A percentile compares a stretch with the other conserved stretches of the same genome.
Evolutionary conservation across 2,113 vertebrate species (phyloP).

Genomic region (Notarius quadriscutis): DNA sequence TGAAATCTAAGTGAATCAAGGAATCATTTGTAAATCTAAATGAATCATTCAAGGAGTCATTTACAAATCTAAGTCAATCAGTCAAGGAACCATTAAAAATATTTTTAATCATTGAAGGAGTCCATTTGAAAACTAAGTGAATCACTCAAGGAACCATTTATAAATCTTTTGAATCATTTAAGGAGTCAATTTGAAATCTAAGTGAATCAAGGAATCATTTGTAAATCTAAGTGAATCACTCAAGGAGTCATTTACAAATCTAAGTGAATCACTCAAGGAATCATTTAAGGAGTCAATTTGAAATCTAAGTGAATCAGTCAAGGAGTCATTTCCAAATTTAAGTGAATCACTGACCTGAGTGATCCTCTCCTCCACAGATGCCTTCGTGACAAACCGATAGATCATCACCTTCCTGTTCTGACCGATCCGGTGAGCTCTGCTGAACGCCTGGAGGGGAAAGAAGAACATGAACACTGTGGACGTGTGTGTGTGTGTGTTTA

Average conservation of each 20-base stretch:
- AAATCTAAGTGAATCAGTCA: not conserved
- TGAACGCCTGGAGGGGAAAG: slow-evolving; percentile 82
- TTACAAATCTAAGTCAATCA: no score
- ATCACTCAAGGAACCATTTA: not conserved
- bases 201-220: slow-evolving; percentile 6
- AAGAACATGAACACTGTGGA: not conserved
- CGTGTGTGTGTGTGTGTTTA: no score
- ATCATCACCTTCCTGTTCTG: slow-evolving; percentile 99
- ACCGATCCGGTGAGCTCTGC: slow-evolving; percentile 96
- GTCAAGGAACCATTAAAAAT: no score
- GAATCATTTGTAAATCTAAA: no score
- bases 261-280: no score
- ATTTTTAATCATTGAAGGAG: no score
- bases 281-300: no score
- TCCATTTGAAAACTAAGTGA: not conserved
- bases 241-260: no score
- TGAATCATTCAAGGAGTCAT: no score
- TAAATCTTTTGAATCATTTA: not conserved
- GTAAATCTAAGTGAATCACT: not conserved
- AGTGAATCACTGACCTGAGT: slow-evolving; percentile 75
- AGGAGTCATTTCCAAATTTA: not conserved
- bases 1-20: no score
- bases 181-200: no score
- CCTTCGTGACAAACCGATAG: slow-evolving; percentile 97
- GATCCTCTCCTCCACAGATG: slow-evolving; percentile 96